phyloP scores from a whole-genome alignment of 2,888 invertebrate genomes.

The Rhabditophanes sp. region DNA sequence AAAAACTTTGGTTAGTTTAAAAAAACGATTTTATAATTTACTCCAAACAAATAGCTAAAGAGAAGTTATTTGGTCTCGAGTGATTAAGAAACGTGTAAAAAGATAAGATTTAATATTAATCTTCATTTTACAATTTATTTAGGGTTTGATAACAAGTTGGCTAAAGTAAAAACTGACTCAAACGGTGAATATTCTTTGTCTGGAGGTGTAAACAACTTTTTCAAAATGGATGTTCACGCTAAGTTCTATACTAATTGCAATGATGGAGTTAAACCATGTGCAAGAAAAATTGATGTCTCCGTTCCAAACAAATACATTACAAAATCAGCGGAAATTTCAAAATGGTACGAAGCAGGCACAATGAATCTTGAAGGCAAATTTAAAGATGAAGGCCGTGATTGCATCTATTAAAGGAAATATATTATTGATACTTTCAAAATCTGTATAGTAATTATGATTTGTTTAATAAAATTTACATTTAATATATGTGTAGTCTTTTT shows the following conservation, averaged over 20 bases:
- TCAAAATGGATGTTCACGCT: slow-evolving; percentile 1
- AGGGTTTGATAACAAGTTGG: slow-evolving; percentile 1
- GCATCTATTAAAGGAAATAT: too few relatives aligned
- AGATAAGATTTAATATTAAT: too few relatives aligned
- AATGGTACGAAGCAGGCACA: slow-evolving; percentile 2
- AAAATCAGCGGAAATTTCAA: background rate
- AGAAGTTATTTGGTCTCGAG: too few relatives aligned
- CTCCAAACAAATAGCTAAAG: too few relatives aligned
- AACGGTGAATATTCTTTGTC: background rate
- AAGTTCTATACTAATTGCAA: slow-evolving; percentile 2
- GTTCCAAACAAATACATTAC: slow-evolving; percentile 1
- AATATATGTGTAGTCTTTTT: too few relatives aligned
- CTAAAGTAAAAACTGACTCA: background rate
- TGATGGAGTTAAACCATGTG: slow-evolving; percentile 1
- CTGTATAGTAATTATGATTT: too few relatives aligned
- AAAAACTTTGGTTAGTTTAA: background rate
- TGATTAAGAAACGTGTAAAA: too few relatives aligned
- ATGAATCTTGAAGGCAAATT: too few relatives aligned
- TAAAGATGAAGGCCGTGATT: too few relatives aligned
- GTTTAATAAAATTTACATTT: too few relatives aligned
- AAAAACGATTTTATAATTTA: too few relatives aligned
- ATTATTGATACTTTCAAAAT: too few relatives aligned
- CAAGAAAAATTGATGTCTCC: background rate
- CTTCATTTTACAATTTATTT: background rate
- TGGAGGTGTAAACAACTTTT: slow-evolving; percentile 1